A percentile compares a stretch with the other conserved stretches of the same genome.
These are phyloP conservation scores for Chrysaora quinquecirrha DNA, from an alignment of 30 jellyfish, hydroid and myxozoan species.

Conservation along the genomic window DNA sequence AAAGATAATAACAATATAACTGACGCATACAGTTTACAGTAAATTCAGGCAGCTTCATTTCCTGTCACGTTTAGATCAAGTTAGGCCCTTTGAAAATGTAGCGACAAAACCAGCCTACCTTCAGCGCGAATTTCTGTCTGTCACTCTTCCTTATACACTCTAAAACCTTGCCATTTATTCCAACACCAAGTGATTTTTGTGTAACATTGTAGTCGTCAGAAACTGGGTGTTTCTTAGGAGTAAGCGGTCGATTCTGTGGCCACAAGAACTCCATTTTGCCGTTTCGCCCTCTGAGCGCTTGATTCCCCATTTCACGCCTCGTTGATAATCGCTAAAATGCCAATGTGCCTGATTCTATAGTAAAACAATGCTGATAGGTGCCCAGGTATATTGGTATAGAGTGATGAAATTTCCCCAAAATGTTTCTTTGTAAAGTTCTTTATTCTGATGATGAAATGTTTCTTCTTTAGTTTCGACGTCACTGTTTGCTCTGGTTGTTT, in stretches of 20 bases:
- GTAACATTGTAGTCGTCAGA: slow-evolving; percentile 81
- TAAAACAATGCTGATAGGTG: neutral
- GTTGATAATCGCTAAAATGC: slow-evolving; percentile 6
- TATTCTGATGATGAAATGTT: no score
- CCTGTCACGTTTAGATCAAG: no score
- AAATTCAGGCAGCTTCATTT: no score
- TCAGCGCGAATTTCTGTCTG: slow-evolving; percentile 82
- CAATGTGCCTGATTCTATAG: no score
- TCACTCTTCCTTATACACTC: slow-evolving; percentile 87
- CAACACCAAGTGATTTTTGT: slow-evolving; percentile 94
- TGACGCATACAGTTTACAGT: no score
- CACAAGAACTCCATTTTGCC: slow-evolving; percentile 81
- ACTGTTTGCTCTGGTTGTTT: no score
- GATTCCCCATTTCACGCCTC: slow-evolving; percentile 67
- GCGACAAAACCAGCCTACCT: slow-evolving; percentile 48
- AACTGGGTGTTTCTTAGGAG: slow-evolving; percentile 77
- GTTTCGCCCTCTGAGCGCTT: slow-evolving; percentile 29
- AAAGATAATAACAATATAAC: no score
- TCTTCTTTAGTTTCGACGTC: no score
- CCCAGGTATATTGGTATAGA: neutral
- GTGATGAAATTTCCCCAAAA: neutral
- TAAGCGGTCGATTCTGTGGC: slow-evolving; percentile 96
- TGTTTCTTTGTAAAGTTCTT: no score
- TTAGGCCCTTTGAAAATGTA: no score
- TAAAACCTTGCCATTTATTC: slow-evolving; percentile 92